These are phyloP conservation scores for Tamias sibiricus DNA, from an alignment of 2,113 vertebrate genomes.

Conservation along the genomic window DNA sequence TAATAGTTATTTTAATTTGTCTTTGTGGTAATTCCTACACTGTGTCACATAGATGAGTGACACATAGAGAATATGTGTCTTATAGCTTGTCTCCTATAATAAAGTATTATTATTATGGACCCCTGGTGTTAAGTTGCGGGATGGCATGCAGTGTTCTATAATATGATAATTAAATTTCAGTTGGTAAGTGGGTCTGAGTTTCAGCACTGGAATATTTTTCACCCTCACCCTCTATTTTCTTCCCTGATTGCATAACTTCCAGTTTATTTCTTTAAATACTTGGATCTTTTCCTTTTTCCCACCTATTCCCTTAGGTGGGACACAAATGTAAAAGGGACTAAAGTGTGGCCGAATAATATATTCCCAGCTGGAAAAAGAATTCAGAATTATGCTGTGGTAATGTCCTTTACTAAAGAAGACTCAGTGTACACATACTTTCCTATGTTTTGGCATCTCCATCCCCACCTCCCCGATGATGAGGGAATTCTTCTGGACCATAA, in stretches of 20 bases:
- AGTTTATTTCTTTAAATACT: background rate
- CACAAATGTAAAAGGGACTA: background rate
- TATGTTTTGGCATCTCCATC: background rate
- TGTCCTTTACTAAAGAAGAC: background rate
- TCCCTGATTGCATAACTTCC: background rate
- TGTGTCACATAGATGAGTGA: background rate
- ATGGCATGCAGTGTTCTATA: background rate
- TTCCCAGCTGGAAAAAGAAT: background rate
- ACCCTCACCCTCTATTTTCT: background rate
- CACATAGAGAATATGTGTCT: background rate
- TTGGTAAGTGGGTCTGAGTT: background rate
- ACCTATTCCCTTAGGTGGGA: background rate
- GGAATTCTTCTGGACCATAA: background rate
- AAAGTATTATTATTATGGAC: background rate
- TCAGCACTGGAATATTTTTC: background rate
- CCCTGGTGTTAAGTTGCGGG: background rate
- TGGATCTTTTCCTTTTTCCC: background rate
- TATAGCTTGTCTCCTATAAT: background rate
- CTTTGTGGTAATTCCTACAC: background rate
- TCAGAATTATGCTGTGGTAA: background rate
- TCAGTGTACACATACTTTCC: background rate
- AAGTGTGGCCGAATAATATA: background rate
- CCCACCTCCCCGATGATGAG: background rate
- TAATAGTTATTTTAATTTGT: background rate
- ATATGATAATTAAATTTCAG: background rate